Evolutionary conservation across 2,797 vertebrate species (phyloP), one percentile per base, ranked within the genome.

Genomic region (Eulemur mongoz): DNA sequence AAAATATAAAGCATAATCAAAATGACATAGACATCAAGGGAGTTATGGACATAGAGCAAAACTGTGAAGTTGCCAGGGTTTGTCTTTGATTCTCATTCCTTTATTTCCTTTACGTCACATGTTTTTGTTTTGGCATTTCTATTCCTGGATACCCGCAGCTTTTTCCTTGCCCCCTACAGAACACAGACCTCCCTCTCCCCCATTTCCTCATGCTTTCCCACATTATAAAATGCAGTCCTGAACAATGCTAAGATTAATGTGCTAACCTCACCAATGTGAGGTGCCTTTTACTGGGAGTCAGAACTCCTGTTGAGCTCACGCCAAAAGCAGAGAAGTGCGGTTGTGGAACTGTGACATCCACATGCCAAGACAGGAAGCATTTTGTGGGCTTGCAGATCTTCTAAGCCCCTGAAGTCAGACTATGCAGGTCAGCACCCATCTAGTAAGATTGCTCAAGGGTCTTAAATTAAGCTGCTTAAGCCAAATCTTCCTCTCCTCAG

Each of bases 341-440:
- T 5, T 17, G 15, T 25, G 1, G 78, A 50, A 0, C 3, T 45
- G 23, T 1, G 61, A 72, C 43, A 35, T 35, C 43, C 1, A 0
- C 4, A 13, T 78, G 22, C 61, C 43, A 18, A 45, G 22, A 72
- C 15, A 76, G 25, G n/a, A 82, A 27, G 10, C 40, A 32, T 50
- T 57, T 18, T 80, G 35, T 67, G 70, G 20, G 30, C 76, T 65
- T 82, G 25, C 59, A 72, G 52, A n/a, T 59, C 9, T 76, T 63
- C 73, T 52, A 40, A 59, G 25, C 54, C 38, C 7, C 30, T 70
- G 25, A 43, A 12, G 8, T 85, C 67, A 94, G 63, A 84, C 23
- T 61, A 7, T 45, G 3, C 45, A 75, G 59, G 13, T 59, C 15
- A 48, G 27, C 54, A 32, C 17, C 5, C 72, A 11, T 1, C 1